Evolutionary conservation across 2,113 vertebrate species (phyloP).

Genomic region (Phycodurus eques): DNA sequence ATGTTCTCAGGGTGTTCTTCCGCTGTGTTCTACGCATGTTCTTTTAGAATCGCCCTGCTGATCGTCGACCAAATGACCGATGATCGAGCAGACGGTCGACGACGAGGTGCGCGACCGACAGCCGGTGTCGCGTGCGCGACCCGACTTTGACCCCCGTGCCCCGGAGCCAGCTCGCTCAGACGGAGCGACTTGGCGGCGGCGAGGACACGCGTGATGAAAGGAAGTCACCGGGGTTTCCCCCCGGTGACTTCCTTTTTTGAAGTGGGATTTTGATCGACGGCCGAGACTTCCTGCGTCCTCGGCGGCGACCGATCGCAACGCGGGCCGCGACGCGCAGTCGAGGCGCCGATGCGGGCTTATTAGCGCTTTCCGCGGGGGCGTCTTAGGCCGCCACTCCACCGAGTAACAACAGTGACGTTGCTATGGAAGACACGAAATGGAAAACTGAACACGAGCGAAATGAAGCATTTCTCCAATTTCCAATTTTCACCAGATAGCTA

Average conservation of each 20-base stretch:
- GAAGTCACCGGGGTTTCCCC: background rate
- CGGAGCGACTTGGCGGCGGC: background rate
- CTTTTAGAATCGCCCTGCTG: no score
- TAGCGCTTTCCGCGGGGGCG: slow-evolving; percentile 56
- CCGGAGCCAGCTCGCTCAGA: background rate
- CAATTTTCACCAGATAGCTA: no score
- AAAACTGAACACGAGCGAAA: no score
- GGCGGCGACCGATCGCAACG: slow-evolving; percentile 34
- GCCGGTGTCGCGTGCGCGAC: background rate
- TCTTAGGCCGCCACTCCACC: slow-evolving; percentile 33
- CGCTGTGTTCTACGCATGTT: no score
- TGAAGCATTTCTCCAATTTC: no score
- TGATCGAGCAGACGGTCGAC: no score
- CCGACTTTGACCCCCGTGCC: background rate
- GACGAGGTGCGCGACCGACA: no score
- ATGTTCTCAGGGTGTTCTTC: no score
- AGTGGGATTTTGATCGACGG: slow-evolving; percentile 48
- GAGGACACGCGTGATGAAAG: background rate
- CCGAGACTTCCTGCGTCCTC: slow-evolving; percentile 34
- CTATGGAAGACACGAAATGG: no score
- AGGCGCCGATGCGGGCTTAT: slow-evolving; percentile 62
- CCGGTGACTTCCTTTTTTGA: slow-evolving; percentile 24
- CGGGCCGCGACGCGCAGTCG: background rate
- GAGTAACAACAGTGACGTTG: slow-evolving; percentile 29
- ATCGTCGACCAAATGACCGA: no score